Evolutionary conservation across 2,888 invertebrate species (phyloP), one percentile per base, ranked within the genome.

Genomic region (Ormia ochracea): DNA sequence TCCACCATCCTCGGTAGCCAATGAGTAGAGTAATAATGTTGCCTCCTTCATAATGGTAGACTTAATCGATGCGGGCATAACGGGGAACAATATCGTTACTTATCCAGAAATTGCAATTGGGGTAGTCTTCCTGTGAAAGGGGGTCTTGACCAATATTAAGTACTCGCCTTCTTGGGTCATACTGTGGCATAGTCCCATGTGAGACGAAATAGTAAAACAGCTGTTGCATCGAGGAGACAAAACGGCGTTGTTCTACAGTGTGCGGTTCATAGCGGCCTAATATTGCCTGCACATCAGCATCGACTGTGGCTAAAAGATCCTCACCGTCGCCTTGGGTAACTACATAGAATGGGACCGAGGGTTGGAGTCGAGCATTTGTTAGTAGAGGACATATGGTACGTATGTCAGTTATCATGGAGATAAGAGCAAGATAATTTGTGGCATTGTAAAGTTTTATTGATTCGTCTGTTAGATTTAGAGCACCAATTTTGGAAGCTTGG

Each of bases 171-270:
- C 91, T 90, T 33, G 91, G 89, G 70, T 92, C 92, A 6, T 92
- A 91, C n/a, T 93, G 92, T 10, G 92, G 90, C 70, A 95, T 90
- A 82, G 91, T 92, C n/a, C 95, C 96, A 82, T 94, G 93, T 91
- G 94, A 93, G 1, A 96, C 95, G 85, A 93, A 96, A 84, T 94
- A 93, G 88, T 95, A 96, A 89, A 96, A 96, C 31, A 96, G 89
- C 82, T 94, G 93, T 86, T 96, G 95, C 91, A 96, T 94, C 10
- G 95, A 94, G 0, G 94, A 92, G 83, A 94, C 92, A 86, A 93
- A 96, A 17, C 94, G 91, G 45, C 94, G 92, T 86, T 95, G 95
- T 84, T 94, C 94, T 0, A 93, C 93, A 41, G 93, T 93, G 83
- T 92, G 93, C 0, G 94, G 93, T 77, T 93, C 93, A 84, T 94